phyloP scores from a whole-genome alignment of 2,888 invertebrate species.

The Aleiodes testaceus region DNA sequence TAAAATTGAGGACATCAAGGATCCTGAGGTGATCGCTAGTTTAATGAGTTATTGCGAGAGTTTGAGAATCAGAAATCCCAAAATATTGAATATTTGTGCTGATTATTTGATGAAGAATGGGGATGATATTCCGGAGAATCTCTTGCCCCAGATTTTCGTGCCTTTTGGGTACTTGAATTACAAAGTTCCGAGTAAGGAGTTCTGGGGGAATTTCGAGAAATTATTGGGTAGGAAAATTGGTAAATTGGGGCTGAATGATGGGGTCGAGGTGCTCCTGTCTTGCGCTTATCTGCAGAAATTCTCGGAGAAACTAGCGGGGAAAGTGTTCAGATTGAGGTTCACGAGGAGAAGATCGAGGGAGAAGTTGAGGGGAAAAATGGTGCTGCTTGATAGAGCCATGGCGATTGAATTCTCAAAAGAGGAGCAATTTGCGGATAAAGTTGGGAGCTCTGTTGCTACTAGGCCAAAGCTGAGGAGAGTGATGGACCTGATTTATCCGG shows the following conservation, averaged over 20 bases:
- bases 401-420: constrained; percentile 79
- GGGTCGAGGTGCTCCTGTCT: constrained; percentile 78
- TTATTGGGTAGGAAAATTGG: constrained; percentile 76
- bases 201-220: constrained; percentile 77
- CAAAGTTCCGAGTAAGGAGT: constrained; percentile 74
- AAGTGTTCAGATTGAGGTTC: constrained; percentile 78
- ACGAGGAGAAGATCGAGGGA: constrained; percentile 74
- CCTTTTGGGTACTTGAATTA: constrained; percentile 79
- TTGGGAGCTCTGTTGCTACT: constrained; percentile 72
- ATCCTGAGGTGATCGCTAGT: constrained; percentile 76
- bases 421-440: constrained; percentile 75
- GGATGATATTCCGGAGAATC: constrained; percentile 74
- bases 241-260: constrained; percentile 76
- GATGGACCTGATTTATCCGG: constrained; percentile 73
- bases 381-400: constrained; percentile 79
- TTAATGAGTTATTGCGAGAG: constrained; percentile 79
- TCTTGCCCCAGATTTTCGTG: constrained; percentile 76
- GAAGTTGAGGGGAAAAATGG: constrained; percentile 74
- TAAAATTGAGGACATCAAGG: constrained; percentile 73
- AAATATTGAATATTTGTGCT: constrained; percentile 77
- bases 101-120: constrained; percentile 76
- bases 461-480: constrained; percentile 76
- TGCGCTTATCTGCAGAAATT: constrained; percentile 78
- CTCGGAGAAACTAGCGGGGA: constrained; percentile 77
- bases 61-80: constrained; percentile 76